phyloP scores from a whole-genome alignment of 2,888 invertebrate genomes.

The Tipula unca region DNA sequence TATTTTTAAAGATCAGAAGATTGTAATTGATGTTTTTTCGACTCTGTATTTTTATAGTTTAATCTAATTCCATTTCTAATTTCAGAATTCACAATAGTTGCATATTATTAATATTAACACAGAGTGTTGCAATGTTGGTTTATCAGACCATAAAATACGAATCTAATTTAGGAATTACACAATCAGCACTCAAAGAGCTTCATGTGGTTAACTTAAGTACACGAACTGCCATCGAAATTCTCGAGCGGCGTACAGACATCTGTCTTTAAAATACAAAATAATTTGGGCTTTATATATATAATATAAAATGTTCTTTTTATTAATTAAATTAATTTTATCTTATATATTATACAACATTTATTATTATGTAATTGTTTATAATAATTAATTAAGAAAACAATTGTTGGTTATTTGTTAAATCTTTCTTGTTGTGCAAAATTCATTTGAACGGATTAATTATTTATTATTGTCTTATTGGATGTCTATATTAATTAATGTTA shows the following conservation, averaged over 20 bases:
- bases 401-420: background rate
- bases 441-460: background rate
- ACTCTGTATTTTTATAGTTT: too few relatives aligned
- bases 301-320: background rate
- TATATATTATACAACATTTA: background rate
- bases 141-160: conserved; percentile 50
- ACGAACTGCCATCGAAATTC: conserved; percentile 46
- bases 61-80: too few relatives aligned
- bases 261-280: conserved; percentile 1
- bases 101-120: conserved; percentile 61
- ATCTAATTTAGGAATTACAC: conserved; percentile 40
- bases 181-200: conserved; percentile 49
- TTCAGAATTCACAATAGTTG: conserved; percentile 66
- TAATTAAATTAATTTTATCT: background rate
- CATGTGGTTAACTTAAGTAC: conserved; percentile 48
- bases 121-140: conserved; percentile 69
- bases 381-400: background rate
- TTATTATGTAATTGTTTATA: background rate
- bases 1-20: too few relatives aligned
- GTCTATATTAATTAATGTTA: background rate
- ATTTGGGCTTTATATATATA: background rate
- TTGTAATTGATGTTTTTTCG: too few relatives aligned
- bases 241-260: conserved; percentile 51
- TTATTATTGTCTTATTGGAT: background rate
- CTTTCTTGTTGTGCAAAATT: background rate